Percentiles rank a stretch among this genome's conserved stretches.
Conservation (phyloP, 2,113 vertebrate species). For the Sarotherodon lohbergeri region DNA sequence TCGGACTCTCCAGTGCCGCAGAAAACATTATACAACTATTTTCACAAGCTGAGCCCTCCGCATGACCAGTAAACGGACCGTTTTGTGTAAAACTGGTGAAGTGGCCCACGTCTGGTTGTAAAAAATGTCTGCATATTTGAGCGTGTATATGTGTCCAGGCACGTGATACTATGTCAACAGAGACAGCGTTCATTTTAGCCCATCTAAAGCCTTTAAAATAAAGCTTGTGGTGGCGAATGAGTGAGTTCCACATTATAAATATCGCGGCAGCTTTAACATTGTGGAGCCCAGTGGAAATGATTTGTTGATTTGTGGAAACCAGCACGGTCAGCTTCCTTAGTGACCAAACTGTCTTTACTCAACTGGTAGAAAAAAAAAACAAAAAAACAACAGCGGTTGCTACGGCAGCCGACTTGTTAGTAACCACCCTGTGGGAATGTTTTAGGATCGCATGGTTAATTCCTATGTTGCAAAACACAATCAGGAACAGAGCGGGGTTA, state of each 20-base stretch:
- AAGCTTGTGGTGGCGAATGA: neutral
- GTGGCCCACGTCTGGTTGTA: neutral
- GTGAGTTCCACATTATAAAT: constrained; percentile 30
- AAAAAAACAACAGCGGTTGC: constrained; percentile 46
- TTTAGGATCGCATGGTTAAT: constrained; percentile 4
- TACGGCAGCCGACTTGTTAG: constrained; percentile 63
- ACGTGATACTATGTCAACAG: neutral
- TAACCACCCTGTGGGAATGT: constrained; percentile 39
- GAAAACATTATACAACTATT: neutral
- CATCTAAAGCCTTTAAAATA: neutral
- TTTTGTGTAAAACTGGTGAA: neutral
- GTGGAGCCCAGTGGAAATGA: constrained; percentile 26
- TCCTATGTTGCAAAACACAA: constrained; percentile 15
- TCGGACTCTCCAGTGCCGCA: neutral
- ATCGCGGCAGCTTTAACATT: neutral
- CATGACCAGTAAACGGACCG: neutral
- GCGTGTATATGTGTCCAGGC: neutral
- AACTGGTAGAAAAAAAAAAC: neutral
- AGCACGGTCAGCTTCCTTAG: constrained; percentile 42
- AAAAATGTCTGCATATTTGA: neutral
- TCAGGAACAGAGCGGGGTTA: neutral
- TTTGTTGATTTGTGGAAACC: constrained; percentile 44
- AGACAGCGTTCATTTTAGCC: neutral
- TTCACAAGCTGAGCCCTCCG: neutral
- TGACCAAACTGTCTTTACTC: constrained; percentile 42